Evolutionary conservation across 2,113 vertebrate species (phyloP).

Genomic region (Rhodinocichla rosea): DNA sequence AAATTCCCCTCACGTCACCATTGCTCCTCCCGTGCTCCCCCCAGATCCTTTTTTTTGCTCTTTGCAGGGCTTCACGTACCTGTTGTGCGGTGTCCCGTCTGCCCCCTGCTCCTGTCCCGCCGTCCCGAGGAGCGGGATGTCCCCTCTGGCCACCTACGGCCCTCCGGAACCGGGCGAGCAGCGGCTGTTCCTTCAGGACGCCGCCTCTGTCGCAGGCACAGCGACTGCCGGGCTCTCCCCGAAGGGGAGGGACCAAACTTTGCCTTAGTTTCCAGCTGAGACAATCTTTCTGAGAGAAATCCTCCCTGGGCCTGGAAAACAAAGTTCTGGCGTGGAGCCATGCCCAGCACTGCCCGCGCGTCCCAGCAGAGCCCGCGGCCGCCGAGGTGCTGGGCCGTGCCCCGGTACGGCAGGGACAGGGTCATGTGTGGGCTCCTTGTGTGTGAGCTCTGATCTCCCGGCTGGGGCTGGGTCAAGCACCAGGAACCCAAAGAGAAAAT

Average conservation of each 20-base stretch:
- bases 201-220: background rate
- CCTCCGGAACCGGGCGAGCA: background rate
- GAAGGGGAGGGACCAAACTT: constrained; percentile 55
- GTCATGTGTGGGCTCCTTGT: background rate
- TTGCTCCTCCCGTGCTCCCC: background rate
- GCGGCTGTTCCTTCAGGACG: background rate
- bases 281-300: background rate
- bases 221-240: background rate
- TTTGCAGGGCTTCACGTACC: background rate
- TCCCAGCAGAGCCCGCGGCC: background rate
- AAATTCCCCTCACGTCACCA: background rate
- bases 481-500: background rate
- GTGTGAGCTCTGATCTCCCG: background rate
- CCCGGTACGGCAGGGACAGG: background rate
- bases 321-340: background rate
- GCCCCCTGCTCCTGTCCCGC: background rate
- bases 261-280: background rate
- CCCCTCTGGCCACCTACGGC: fast-evolving
- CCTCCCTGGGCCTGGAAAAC: background rate
- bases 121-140: background rate
- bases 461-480: background rate
- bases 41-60: background rate
- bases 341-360: fast-evolving
- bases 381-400: background rate
- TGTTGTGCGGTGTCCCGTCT: background rate